Evolutionary conservation across 2,888 invertebrate species (phyloP), one percentile per base, ranked within the genome.

Genomic region (Aleiodes leptofemur): DNA sequence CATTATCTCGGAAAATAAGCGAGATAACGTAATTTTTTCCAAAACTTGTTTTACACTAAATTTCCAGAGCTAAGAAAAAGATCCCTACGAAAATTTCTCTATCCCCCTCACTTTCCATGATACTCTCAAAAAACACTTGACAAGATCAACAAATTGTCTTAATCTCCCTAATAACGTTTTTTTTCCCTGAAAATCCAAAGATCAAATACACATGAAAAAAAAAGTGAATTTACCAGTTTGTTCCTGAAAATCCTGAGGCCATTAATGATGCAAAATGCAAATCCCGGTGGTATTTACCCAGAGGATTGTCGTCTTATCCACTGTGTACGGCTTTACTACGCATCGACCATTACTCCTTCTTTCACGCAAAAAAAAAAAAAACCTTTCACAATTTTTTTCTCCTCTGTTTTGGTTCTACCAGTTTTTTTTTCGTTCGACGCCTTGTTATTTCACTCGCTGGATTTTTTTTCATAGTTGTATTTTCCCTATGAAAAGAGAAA

Each of bases 261-360:
- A 84, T 85, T 87, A 87, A 82, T 83, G 81, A 82, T 81, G 79
- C 79, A 81, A 83, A 74, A 74, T 86, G 83, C 80, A 86, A 87
- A 86, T 86, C 86, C 87, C 6, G 76, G 78, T 79, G 81, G 83
- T 84, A 86, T 87, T 88, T 88, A 85, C 85, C 82, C 84, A 83
- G 78, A 83, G 87, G 87, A 88, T 88, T 86, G 84, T 85, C 86
- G 86, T 83, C 85, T 86, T 85, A 85, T 83, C 84, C 86, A 59
- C 66, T 59, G 38, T 78, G 51, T 75, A 68, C 71, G 71, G 66
- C 77, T 79, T 73, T 74, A 34, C 81, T 74, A 34, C 81, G 79
- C 77, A 66, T 48, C 70, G 61, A 34, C 55, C 70, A 55, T 69
- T 31, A 38, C n/a, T 72, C 73, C 69, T 76, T 61, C 71, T 71